These are phyloP conservation scores for Atopsyche davidsoni DNA, from an alignment of 1,140 invertebrate species.

Conservation along the genomic window DNA sequence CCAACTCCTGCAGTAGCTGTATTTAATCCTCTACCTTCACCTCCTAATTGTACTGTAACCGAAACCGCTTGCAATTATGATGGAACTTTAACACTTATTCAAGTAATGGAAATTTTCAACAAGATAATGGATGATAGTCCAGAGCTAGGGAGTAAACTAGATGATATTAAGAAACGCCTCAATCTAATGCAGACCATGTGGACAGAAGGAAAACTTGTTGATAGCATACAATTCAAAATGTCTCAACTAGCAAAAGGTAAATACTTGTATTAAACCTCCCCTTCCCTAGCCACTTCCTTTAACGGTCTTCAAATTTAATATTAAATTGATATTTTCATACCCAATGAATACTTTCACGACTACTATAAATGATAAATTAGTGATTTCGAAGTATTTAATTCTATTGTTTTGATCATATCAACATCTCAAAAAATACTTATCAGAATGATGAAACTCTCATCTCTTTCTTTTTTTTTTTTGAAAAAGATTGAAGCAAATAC, in stretches of 20 bases:
- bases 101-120: slow-evolving; percentile 38
- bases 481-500: too few species aligned
- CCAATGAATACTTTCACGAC: too few species aligned
- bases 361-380: too few species aligned
- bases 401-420: too few species aligned
- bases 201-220: slow-evolving; percentile 43
- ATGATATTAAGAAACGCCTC: slow-evolving; percentile 45
- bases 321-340: too few species aligned
- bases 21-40: slow-evolving; percentile 11
- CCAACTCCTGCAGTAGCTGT: neutral
- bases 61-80: slow-evolving; percentile 14
- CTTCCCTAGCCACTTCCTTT: too few species aligned
- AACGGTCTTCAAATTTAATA: too few species aligned
- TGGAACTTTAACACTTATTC: slow-evolving; percentile 32
- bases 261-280: too few species aligned
- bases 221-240: slow-evolving; percentile 40
- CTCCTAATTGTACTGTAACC: slow-evolving; percentile 14
- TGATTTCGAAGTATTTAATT: too few species aligned
- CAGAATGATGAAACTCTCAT: too few species aligned
- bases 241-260: slow-evolving; percentile 43
- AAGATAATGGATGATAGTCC: slow-evolving; percentile 36
- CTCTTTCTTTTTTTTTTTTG: too few species aligned
- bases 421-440: too few species aligned
- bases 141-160: slow-evolving; percentile 41
- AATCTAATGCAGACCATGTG: slow-evolving; percentile 48